Conservation (phyloP, 2,888 invertebrate species). For the Sinotaia quadrata region DNA sequence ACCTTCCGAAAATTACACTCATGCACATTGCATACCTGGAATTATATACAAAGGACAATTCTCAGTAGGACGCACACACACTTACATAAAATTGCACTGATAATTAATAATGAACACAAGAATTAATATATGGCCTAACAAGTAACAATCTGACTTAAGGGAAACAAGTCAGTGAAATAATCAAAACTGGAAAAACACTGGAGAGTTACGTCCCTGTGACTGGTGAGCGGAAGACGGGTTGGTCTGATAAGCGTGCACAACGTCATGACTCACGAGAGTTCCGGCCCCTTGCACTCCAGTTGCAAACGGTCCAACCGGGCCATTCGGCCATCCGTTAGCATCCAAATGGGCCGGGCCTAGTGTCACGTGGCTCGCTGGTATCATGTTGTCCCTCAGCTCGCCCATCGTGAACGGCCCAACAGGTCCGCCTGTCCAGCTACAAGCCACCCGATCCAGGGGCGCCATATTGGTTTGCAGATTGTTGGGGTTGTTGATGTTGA, state of each 20-base stretch:
- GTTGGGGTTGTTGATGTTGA: constrained; percentile 6
- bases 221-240: background rate
- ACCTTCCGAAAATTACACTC: no score
- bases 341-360: constrained; percentile 14
- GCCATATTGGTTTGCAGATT: background rate
- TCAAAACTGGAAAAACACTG: constrained; percentile 22
- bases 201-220: background rate
- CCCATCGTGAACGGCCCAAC: constrained; percentile 25
- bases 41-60: no score
- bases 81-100: no score
- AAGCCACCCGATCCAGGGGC: background rate
- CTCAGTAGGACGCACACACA: no score
- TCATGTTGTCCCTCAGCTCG: constrained; percentile 12
- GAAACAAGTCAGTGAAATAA: no score
- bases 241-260: constrained; percentile 18
- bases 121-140: no score
- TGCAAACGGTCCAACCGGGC: constrained; percentile 2
- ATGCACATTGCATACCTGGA: no score
- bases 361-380: background rate
- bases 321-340: background rate
- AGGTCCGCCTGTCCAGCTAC: constrained; percentile 12
- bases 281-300: constrained; percentile 1
- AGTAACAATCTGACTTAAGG: no score
- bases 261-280: constrained; percentile 19
- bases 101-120: no score